Evolutionary conservation across 2,113 vertebrate genomes (phyloP).

Genomic region (Trogon melanurus): DNA sequence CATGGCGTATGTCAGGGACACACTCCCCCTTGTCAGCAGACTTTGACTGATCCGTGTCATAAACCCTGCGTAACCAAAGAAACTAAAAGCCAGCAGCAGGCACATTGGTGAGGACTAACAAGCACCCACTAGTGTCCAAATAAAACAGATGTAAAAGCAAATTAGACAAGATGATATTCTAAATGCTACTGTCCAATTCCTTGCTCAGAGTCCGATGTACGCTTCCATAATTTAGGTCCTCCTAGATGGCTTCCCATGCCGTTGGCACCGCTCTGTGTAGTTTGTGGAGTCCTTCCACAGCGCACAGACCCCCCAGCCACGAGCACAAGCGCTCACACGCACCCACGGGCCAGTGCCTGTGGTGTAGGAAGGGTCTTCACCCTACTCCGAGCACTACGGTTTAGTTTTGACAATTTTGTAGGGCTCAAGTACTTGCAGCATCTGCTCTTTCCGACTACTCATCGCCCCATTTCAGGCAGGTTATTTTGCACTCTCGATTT

Average conservation of each 20-base stretch:
- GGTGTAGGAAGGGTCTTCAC: neutral
- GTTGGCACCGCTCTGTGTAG: neutral
- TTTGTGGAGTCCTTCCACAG: rapidly evolving
- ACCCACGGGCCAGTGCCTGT: too few relatives aligned
- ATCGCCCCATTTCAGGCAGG: rapidly evolving
- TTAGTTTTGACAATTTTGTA: neutral
- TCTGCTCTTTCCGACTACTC: neutral
- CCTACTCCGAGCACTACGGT: rapidly evolving
- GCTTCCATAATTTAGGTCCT: neutral
- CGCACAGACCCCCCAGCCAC: neutral
- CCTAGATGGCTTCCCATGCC: rapidly evolving
- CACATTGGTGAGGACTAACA: neutral
- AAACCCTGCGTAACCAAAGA: neutral
- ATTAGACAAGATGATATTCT: neutral
- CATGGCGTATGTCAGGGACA: neutral
- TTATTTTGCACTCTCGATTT: neutral
- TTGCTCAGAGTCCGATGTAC: rapidly evolving
- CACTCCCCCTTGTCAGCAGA: neutral
- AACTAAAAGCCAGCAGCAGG: neutral
- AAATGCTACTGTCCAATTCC: neutral
- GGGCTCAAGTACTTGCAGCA: neutral
- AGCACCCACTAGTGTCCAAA: neutral
- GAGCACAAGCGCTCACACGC: neutral
- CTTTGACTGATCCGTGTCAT: neutral
- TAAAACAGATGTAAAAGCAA: neutral